Percentiles rank a stretch among this genome's conserved stretches.
Conservation (phyloP, 2,888 invertebrate species). For the Leucania comma region DNA sequence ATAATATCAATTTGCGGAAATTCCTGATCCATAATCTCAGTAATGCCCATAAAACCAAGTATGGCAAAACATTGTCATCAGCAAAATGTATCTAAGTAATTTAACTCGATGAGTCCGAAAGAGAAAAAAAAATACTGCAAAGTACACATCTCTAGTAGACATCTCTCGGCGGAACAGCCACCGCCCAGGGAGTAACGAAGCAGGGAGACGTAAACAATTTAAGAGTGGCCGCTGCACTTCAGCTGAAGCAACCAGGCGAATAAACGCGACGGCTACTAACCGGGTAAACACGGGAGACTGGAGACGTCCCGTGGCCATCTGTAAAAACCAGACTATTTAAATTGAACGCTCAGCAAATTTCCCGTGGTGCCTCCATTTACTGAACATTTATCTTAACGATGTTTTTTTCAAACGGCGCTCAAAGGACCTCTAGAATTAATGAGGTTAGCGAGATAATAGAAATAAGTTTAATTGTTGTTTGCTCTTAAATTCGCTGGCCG, state of each 20-base stretch:
- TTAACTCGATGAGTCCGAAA: conserved; percentile 64
- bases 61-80: conserved; percentile 37
- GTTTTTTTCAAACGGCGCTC: conserved; percentile 67
- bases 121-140: conserved; percentile 63
- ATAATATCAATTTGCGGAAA: conserved; percentile 49
- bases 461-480: conserved; percentile 67
- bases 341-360: conserved; percentile 69
- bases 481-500: conserved; percentile 39
- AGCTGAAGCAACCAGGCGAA: conserved; percentile 78
- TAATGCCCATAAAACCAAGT: conserved; percentile 24
- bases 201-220: conserved; percentile 84
- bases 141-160: too few relatives aligned
- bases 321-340: conserved; percentile 70
- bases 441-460: conserved; percentile 68
- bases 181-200: conserved; percentile 68
- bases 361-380: conserved; percentile 62
- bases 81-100: conserved; percentile 37
- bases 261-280: conserved; percentile 76
- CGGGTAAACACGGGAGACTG: conserved; percentile 73
- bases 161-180: conserved; percentile 62
- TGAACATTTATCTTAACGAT: conserved; percentile 70
- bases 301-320: conserved; percentile 61
- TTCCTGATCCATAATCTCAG: conserved; percentile 22
- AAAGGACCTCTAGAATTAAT: conserved; percentile 70
- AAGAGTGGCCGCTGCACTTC: conserved; percentile 79